Conservation (phyloP, 2,113 vertebrate species). For the Ailurus styani region DNA sequence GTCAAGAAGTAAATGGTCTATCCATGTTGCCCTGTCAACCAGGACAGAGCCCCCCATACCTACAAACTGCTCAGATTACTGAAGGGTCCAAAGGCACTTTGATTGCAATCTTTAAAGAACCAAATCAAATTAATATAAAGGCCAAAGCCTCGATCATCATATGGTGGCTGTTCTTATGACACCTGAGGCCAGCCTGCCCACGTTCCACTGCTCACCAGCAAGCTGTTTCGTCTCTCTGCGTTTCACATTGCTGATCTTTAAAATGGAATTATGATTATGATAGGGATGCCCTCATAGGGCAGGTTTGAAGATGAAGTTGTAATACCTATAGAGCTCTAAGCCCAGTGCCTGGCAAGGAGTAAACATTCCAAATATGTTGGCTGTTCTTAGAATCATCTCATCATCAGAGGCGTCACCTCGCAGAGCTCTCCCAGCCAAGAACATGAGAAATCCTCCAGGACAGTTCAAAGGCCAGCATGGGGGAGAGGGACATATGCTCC, state of each 20-base stretch:
- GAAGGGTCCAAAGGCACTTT: neutral
- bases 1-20: neutral
- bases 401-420: neutral
- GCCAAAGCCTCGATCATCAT: fast-evolving
- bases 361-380: neutral
- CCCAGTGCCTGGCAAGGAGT: neutral
- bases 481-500: neutral
- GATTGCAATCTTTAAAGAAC: neutral
- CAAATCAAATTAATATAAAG: neutral
- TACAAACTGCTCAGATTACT: neutral
- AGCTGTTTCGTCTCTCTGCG: neutral
- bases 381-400: neutral
- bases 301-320: neutral
- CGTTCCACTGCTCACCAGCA: neutral
- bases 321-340: neutral
- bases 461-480: neutral
- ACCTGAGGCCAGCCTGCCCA: neutral
- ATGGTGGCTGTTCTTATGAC: fast-evolving
- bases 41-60: fast-evolving
- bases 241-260: neutral
- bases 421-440: neutral
- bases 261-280: neutral
- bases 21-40: neutral
- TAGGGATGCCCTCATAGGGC: neutral
- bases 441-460: neutral